Evolutionary conservation across 2,888 invertebrate genomes (phyloP), one percentile per base, ranked within the genome.

Genomic region (Ornithoptera alexandrae): DNA sequence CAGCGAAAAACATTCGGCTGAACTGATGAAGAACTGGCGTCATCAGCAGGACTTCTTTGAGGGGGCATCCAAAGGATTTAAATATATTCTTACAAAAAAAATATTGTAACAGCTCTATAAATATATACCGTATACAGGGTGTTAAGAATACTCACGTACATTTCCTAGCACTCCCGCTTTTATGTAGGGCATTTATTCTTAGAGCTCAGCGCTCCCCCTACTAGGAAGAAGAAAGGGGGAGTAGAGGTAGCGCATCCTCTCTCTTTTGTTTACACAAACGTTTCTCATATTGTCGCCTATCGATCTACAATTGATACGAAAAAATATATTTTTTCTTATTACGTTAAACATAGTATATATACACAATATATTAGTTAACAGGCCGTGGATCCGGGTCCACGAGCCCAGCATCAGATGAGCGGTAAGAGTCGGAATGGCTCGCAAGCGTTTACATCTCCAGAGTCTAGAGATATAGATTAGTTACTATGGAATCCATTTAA

Each of bases 131-230:
- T 78, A 83, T 81, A 88, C 82, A 83, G 87, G 87, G 88, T 85
- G 88, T 85, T 88, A 89, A 89, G 90, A 90, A 85, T 86, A 84
- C 84, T 86, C 89, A 86, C 90, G 90, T 90, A 92, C 90, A 90
- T 90, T 90, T 89, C 89, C 88, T 89, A 90, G 88, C 90, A 89
- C 91, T 91, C 89, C 86, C 86, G 82, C 81, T 84, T 90, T 90
- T 90, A 91, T 91, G 90, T 89, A 85, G 87, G 89, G 90, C 91
- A 91, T 91, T 92, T 92, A 91, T 91, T 91, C 90, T 89, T 87
- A 85, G 86, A 84, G 82, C 82, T 80, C 77, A 77, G 77, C 80
- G 81, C 83, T 82, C 75, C 76, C 80, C 81, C 82, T 82, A 74
- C 76, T 72, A 10, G 39, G 39, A 39, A 0, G 10, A 10, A 39